Percentiles rank a stretch among this genome's conserved stretches.
phyloP scores from a whole-genome alignment of 2,113 vertebrate species.

The Phrynocephalus versicolor region DNA sequence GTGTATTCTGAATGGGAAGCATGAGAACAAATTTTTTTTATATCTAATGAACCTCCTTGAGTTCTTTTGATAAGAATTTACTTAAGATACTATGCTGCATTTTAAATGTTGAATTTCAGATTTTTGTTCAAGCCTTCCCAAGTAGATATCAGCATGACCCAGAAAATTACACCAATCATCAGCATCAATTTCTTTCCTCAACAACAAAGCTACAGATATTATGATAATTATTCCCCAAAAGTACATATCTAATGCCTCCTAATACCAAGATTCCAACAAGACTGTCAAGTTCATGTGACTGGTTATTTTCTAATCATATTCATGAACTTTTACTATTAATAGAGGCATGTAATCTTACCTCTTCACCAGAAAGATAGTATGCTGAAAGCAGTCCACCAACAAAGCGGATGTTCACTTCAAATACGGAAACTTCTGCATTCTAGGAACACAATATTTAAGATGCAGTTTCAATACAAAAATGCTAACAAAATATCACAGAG shows the following conservation, averaged over 20 bases:
- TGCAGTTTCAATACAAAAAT: neutral
- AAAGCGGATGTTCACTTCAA: constrained; percentile 98
- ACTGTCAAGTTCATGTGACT: neutral
- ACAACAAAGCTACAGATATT: neutral
- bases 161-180: neutral
- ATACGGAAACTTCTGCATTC: constrained; percentile 96
- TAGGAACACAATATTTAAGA: constrained; percentile 66
- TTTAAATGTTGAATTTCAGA: neutral
- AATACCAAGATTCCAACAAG: neutral
- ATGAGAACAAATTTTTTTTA: neutral
- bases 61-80: neutral
- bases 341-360: constrained; percentile 79
- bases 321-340: no score
- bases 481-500: neutral
- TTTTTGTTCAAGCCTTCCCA: neutral
- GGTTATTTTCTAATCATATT: neutral
- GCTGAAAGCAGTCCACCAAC: constrained; percentile 96
- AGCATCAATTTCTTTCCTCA: neutral
- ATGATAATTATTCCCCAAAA: neutral
- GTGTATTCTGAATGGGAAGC: neutral
- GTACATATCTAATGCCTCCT: neutral
- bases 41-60: neutral
- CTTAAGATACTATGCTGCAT: neutral
- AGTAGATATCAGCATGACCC: neutral
- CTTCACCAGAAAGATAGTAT: constrained; percentile 97